phyloP scores from a whole-genome alignment of 2,888 invertebrate species.

The Cepaea hortensis region DNA sequence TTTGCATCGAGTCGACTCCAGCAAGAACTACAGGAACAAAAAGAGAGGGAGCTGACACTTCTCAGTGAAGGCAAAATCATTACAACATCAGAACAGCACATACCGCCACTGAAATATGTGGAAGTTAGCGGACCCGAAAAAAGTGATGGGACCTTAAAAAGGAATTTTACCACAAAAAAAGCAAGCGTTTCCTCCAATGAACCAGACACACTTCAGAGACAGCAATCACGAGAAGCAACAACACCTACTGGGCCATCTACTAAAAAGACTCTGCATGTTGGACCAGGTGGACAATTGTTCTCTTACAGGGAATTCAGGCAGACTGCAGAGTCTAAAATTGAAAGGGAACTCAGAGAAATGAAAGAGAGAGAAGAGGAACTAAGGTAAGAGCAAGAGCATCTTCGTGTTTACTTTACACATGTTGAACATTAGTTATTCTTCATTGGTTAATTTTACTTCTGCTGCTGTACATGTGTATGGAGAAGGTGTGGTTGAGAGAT shows the following conservation, averaged over 20 bases:
- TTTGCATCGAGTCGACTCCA: conserved; percentile 84
- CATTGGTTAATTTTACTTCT: no score
- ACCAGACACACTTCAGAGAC: conserved; percentile 1
- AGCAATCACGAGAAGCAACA: not conserved
- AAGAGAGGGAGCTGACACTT: conserved; percentile 88
- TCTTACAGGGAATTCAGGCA: conserved; percentile 84
- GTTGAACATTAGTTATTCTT: not conserved
- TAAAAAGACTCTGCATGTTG: conserved; percentile 18
- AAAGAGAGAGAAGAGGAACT: conserved; percentile 88
- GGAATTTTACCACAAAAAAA: conserved; percentile 59
- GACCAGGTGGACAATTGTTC: conserved; percentile 57
- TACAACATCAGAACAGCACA: conserved; percentile 80
- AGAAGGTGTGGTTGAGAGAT: not conserved
- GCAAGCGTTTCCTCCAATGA: not conserved
- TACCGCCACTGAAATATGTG: conserved; percentile 76
- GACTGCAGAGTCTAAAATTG: conserved; percentile 91
- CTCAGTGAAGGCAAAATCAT: conserved; percentile 81
- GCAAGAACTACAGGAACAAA: conserved; percentile 90
- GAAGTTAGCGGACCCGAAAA: conserved; percentile 62
- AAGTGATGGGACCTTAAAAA: conserved; percentile 57
- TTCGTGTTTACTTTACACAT: not conserved
- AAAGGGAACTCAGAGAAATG: conserved; percentile 89
- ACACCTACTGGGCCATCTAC: not conserved
- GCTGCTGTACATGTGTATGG: not conserved
- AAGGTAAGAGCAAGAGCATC: conserved; percentile 79